Evolutionary conservation across 2,888 invertebrate species (phyloP).

Genomic region (Tenthredo distinguenda): DNA sequence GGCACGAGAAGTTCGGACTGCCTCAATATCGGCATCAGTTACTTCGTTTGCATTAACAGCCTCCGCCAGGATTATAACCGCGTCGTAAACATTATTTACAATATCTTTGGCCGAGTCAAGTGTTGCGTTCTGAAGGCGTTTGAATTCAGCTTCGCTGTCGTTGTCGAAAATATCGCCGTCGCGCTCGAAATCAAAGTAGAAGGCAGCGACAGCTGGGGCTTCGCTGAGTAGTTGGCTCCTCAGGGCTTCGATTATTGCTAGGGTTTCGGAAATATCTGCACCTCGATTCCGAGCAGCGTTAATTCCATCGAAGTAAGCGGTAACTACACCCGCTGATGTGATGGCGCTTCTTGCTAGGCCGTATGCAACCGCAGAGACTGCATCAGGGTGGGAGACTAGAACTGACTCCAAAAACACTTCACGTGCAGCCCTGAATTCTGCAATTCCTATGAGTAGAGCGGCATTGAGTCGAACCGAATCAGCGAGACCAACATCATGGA

Average conservation of each 20-base stretch:
- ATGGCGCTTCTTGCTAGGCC: not conserved
- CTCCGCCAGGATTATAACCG: not conserved
- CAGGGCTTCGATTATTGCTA: not conserved
- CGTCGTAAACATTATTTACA: not conserved
- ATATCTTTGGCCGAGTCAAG: no score
- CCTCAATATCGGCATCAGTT: not conserved
- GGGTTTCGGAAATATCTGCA: not conserved
- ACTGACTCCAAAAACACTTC: not conserved
- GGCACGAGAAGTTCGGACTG: fast-evolving
- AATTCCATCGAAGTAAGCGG: not conserved
- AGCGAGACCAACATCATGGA: not conserved
- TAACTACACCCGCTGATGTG: not conserved
- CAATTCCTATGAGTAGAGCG: no score
- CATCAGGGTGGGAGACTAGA: not conserved
- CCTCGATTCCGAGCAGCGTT: no score
- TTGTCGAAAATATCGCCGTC: not conserved
- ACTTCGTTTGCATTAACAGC: not conserved
- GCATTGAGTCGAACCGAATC: not conserved
- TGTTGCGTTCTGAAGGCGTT: not conserved
- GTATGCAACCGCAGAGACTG: not conserved
- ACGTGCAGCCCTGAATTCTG: not conserved
- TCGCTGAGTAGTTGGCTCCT: not conserved
- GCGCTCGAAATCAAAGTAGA: not conserved
- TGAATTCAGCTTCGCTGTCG: not conserved
- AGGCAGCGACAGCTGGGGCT: not conserved